phyloP scores from a whole-genome alignment of 2,888 invertebrate genomes.

The Coelinius sp. region DNA sequence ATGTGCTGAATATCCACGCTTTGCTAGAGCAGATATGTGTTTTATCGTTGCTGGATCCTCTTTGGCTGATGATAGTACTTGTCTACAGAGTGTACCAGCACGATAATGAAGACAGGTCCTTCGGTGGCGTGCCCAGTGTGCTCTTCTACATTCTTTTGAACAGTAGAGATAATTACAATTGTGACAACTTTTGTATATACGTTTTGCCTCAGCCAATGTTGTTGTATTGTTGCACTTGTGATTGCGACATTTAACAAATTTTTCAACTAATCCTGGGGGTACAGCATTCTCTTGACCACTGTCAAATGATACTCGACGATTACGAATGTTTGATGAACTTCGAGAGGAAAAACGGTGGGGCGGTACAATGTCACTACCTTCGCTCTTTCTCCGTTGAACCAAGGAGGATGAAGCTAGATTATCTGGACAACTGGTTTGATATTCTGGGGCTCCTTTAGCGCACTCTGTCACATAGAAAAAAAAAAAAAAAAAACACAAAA shows the following conservation, averaged over 20 bases:
- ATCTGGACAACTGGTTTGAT: conserved; percentile 31
- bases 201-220: conserved; percentile 82
- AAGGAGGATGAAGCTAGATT: conserved; percentile 57
- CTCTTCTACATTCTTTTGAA: conserved; percentile 89
- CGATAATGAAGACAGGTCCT: conserved; percentile 92
- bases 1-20: conserved; percentile 85
- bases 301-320: conserved; percentile 74
- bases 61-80: conserved; percentile 85
- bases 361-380: conserved; percentile 75
- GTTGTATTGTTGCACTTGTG: conserved; percentile 84
- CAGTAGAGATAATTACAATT: conserved; percentile 97
- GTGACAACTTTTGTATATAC: conserved; percentile 91
- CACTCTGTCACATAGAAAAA: conserved; percentile 58
- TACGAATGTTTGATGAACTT: conserved; percentile 45
- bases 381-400: conserved; percentile 75
- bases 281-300: conserved; percentile 62
- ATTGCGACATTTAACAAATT: conserved; percentile 82
- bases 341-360: conserved; percentile 42
- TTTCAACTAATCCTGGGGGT: conserved; percentile 66
- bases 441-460: conserved; percentile 62
- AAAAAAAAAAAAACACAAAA: no score
- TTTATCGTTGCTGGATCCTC: conserved; percentile 82
- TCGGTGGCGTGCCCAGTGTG: conserved; percentile 95
- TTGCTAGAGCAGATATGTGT: conserved; percentile 86
- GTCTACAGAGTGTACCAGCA: conserved; percentile 90